These are phyloP conservation scores for Linnaemya vulpina DNA, from an alignment of 2,888 invertebrate genomes.

Conservation along the genomic window DNA sequence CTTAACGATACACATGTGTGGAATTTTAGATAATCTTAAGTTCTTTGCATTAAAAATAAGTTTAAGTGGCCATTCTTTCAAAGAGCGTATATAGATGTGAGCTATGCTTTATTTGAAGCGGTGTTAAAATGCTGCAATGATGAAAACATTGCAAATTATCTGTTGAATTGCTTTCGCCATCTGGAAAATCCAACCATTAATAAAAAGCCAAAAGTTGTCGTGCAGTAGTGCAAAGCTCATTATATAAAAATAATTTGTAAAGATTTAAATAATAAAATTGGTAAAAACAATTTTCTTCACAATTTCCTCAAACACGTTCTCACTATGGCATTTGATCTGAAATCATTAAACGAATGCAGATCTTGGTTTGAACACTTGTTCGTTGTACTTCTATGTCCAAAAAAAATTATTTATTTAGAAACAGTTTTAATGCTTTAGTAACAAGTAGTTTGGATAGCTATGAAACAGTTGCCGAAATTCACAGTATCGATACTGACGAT, in stretches of 20 bases:
- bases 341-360: constrained; percentile 2
- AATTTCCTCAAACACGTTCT: constrained; percentile 22
- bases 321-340: constrained; percentile 15
- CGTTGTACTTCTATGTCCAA: constrained; percentile 12
- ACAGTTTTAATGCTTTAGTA: background rate
- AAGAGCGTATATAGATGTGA: too few species aligned
- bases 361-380: constrained; percentile 38
- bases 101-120: too few species aligned
- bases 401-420: background rate
- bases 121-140: too few species aligned
- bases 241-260: constrained; percentile 29
- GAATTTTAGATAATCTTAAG: too few species aligned
- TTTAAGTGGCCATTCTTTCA: too few species aligned
- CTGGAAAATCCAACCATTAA: background rate
- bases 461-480: too few species aligned
- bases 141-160: background rate
- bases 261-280: constrained; percentile 33
- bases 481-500: too few species aligned
- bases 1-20: too few species aligned
- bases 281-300: background rate
- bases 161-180: background rate
- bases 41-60: too few species aligned
- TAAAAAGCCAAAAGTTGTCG: constrained; percentile 18
- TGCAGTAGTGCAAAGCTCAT: constrained; percentile 37
- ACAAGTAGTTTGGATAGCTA: background rate